Conservation (phyloP, 2,888 invertebrate genomes). For the Agrenia bidenticulata region DNA sequence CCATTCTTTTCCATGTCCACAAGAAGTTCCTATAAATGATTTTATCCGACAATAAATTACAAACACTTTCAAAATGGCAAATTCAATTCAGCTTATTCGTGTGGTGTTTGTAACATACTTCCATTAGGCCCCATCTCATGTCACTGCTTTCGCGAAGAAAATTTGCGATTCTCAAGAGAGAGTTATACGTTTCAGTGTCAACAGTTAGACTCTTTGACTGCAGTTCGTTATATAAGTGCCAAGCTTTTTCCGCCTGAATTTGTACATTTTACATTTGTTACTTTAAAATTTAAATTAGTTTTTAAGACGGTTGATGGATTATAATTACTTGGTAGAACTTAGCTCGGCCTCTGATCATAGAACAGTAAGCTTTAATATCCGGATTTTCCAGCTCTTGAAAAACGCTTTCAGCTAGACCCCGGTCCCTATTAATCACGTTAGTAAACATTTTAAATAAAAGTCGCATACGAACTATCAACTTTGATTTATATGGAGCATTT, state of each 20-base stretch:
- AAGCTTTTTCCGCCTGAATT: constrained; percentile 53
- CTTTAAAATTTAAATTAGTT: constrained; percentile 59
- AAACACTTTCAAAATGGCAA: too few relatives aligned
- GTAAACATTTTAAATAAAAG: background rate
- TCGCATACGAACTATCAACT: too few relatives aligned
- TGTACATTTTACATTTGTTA: background rate
- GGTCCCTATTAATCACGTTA: constrained; percentile 60
- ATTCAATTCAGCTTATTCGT: too few relatives aligned
- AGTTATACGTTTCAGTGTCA: constrained; percentile 69
- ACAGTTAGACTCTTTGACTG: constrained; percentile 65
- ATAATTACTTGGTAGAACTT: constrained; percentile 66
- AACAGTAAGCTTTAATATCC: constrained; percentile 69
- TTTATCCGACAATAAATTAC: too few relatives aligned
- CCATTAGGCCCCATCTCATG: constrained; percentile 65
- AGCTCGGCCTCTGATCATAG: constrained; percentile 78
- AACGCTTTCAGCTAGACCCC: constrained; percentile 71
- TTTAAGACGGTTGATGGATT: background rate
- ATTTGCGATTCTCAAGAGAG: constrained; percentile 64
- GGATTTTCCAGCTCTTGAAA: constrained; percentile 72
- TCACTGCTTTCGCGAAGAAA: constrained; percentile 68
- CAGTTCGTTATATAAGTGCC: constrained; percentile 55
- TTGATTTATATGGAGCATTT: background rate
- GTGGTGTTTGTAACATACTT: too few relatives aligned
- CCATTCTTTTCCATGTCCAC: constrained; percentile 64
- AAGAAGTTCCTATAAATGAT: constrained; percentile 65